These are phyloP conservation scores for Helicoverpa assulta DNA, from an alignment of 2,888 invertebrate genomes.

Conservation along the genomic window DNA sequence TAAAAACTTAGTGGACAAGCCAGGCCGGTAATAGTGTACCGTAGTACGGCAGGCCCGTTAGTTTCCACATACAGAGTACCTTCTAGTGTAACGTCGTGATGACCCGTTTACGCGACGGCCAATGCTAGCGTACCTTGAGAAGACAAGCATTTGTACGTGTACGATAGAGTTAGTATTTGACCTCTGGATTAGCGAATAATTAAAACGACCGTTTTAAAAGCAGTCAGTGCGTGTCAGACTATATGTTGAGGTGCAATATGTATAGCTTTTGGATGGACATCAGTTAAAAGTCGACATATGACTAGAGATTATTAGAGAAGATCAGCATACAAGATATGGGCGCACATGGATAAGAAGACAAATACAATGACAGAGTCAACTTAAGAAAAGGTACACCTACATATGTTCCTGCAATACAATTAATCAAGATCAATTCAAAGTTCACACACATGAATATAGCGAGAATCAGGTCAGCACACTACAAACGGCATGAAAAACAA, in stretches of 20 bases:
- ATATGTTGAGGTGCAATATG: neutral
- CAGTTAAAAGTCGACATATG: neutral
- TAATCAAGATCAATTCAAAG: slow-evolving; percentile 17
- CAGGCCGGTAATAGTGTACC: slow-evolving; percentile 36
- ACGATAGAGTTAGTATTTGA: slow-evolving; percentile 14
- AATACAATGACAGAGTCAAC: neutral
- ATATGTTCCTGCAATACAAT: slow-evolving; percentile 11
- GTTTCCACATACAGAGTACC: slow-evolving; percentile 36
- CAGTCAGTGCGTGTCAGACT: neutral
- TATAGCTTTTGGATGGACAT: neutral
- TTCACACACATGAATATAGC: slow-evolving; percentile 23
- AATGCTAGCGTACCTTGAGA: neutral
- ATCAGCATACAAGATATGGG: too few species aligned
- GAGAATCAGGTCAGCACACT: slow-evolving; percentile 56
- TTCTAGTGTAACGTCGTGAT: slow-evolving; percentile 36
- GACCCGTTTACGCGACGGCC: slow-evolving; percentile 6
- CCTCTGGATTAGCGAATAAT: neutral
- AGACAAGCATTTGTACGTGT: neutral
- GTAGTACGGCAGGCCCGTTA: slow-evolving; percentile 53
- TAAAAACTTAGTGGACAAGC: slow-evolving; percentile 39
- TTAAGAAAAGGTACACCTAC: neutral
- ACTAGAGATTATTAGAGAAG: neutral
- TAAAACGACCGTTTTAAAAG: neutral
- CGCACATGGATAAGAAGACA: neutral
- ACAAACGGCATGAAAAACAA: slow-evolving; percentile 57